Conservation (phyloP, 2,113 vertebrate genomes). For the Lasiurus cinereus region DNA sequence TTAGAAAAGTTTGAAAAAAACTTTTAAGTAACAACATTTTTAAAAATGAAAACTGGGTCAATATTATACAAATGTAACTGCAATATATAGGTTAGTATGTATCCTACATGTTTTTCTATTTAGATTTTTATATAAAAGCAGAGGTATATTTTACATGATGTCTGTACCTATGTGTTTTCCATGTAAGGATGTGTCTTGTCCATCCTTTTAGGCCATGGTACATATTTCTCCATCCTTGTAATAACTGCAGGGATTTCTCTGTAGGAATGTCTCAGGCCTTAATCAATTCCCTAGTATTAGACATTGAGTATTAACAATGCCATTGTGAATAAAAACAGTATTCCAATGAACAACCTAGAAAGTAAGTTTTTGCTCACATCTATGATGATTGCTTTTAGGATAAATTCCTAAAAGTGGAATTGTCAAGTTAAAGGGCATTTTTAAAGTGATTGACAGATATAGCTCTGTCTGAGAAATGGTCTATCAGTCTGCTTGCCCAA, state of each 20-base stretch:
- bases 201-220: neutral
- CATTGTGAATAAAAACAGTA: neutral
- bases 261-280: neutral
- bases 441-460: neutral
- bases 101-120: neutral
- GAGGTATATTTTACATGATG: neutral
- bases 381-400: neutral
- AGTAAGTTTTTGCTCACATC: neutral
- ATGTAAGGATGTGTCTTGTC: neutral
- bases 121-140: conserved; percentile 8
- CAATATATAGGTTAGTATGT: neutral
- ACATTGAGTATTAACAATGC: neutral
- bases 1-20: neutral
- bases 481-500: neutral
- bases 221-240: neutral
- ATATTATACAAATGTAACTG: neutral
- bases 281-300: neutral
- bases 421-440: neutral
- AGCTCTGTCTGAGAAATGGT: neutral
- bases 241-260: neutral
- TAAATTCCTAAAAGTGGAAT: neutral
- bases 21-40: neutral
- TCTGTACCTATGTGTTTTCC: neutral
- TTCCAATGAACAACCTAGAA: neutral
- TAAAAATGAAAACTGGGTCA: neutral